phyloP scores from a whole-genome alignment of 2,888 invertebrate genomes.

The Heteropelma amictum region DNA sequence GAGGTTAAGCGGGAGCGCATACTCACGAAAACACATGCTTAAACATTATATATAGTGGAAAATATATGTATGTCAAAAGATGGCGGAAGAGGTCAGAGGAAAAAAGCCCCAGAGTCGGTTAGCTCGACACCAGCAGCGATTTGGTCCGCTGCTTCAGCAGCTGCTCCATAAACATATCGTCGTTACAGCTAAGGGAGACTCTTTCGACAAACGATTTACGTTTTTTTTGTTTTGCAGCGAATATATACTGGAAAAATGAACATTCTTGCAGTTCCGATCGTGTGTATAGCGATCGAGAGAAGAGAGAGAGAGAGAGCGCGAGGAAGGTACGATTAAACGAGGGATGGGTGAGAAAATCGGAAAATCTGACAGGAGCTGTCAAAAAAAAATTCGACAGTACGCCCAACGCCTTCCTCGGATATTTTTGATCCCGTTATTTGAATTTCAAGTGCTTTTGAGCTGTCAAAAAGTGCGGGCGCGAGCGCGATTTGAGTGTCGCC shows the following conservation, averaged over 20 bases:
- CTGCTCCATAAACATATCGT: slow-evolving; percentile 48
- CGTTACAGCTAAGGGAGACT: slow-evolving; percentile 37
- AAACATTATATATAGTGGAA: not conserved
- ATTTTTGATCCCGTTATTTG: no score
- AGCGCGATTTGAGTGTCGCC: no score
- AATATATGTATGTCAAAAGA: slow-evolving; percentile 24
- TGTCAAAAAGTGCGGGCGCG: no score
- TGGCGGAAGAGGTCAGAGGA: not conserved
- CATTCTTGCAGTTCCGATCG: not conserved
- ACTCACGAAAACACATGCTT: not conserved
- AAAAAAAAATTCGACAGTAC: no score
- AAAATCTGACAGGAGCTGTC: slow-evolving; percentile 16
- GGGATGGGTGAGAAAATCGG: not conserved
- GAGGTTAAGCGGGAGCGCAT: not conserved
- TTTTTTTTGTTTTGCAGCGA: no score
- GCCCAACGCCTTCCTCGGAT: no score
- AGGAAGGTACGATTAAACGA: no score
- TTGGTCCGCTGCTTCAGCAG: slow-evolving; percentile 13
- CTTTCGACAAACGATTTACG: slow-evolving; percentile 47
- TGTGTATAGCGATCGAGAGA: not conserved
- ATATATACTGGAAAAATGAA: slow-evolving; percentile 21
- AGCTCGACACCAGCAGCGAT: slow-evolving; percentile 4
- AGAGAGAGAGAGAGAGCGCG: not conserved
- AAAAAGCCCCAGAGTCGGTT: slow-evolving; percentile 13
- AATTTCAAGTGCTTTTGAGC: no score